Evolutionary conservation across 2,888 invertebrate species (phyloP), one percentile per base, ranked within the genome.

Genomic region (Invenusta paracnida): DNA sequence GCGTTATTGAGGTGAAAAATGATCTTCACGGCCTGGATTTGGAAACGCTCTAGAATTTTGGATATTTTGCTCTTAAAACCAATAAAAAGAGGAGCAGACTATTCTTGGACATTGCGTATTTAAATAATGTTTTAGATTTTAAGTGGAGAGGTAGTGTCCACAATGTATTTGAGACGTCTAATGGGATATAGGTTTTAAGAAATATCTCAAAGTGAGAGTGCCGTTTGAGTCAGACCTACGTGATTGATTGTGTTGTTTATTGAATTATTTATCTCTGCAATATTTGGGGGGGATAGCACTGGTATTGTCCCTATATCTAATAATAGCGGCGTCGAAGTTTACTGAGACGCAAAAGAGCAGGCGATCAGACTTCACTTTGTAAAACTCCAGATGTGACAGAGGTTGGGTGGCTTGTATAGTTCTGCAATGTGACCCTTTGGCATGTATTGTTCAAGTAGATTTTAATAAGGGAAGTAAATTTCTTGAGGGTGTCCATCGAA

Each of bases 381-480:
- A 23, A 25, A 73, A 73, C 73, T 73, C 73, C 73, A n/a, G 73
- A 73, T n/a, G 27, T 73, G 73, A 73, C 73, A 73, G 27, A 5
- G 73, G 25, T 73, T 73, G 73, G 73, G 73, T 48, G 73, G 73
- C 27, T 73, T 73, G 73, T 73, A 73, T 73, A 73, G 73, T 73
- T 73, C 73, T 73, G 73, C 73, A 13, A 73, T 73, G 5, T 73
- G 23, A 73, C 73, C 5, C 73, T 73, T 73, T 73, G 73, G 73
- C 73, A 73, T 73, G 11, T 73, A 73, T 73, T 73, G 73, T 73
- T 73, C 11, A 73, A 5, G 73, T 73, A 73, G 25, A 5, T 73
- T 73, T 73, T 73, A 5, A 73, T 73, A 73, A 73, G 73, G 73
- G 23, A 23, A 73, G 73, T 73, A 25, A 73, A 2, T 73, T 23